These are phyloP conservation scores for Pluvialis apricaria DNA, from an alignment of 2,113 vertebrate species.

Conservation along the genomic window DNA sequence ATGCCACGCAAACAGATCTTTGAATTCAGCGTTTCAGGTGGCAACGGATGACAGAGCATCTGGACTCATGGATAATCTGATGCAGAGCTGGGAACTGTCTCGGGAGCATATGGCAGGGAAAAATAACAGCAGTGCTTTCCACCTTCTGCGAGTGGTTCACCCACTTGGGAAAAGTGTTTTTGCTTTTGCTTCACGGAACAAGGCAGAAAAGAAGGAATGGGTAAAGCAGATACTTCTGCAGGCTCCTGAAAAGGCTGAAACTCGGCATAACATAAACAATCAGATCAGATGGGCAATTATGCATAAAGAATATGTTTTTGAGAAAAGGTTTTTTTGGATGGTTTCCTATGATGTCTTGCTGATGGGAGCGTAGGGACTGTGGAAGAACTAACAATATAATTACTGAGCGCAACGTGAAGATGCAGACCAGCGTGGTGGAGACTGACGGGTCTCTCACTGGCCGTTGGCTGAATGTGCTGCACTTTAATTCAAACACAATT, in stretches of 20 bases:
- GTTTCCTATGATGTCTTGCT: not conserved
- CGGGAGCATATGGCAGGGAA: constrained; percentile 53
- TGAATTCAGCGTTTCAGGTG: constrained; percentile 19
- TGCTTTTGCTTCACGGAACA: not conserved
- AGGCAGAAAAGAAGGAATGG: not conserved
- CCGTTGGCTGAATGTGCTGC: not conserved
- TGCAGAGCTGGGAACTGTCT: constrained; percentile 40
- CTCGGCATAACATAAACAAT: constrained; percentile 20
- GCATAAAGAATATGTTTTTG: not conserved
- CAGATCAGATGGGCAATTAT: not conserved
- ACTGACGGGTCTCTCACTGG: not conserved
- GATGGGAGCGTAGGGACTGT: not conserved
- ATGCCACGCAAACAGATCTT: not conserved
- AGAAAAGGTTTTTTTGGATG: not conserved
- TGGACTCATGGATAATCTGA: constrained; percentile 10
- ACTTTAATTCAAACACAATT: constrained; percentile 4
- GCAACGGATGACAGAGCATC: constrained; percentile 7
- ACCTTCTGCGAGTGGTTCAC: constrained; percentile 1
- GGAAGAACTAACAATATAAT: not conserved
- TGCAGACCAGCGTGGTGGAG: not conserved
- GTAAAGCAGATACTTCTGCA: not conserved
- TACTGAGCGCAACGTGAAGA: not conserved
- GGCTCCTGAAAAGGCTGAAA: constrained; percentile 30
- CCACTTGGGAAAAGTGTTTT: constrained; percentile 14
- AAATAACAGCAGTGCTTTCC: constrained; percentile 54